Conservation (phyloP, 2,113 vertebrate genomes). For the Triplophysa rosa region DNA sequence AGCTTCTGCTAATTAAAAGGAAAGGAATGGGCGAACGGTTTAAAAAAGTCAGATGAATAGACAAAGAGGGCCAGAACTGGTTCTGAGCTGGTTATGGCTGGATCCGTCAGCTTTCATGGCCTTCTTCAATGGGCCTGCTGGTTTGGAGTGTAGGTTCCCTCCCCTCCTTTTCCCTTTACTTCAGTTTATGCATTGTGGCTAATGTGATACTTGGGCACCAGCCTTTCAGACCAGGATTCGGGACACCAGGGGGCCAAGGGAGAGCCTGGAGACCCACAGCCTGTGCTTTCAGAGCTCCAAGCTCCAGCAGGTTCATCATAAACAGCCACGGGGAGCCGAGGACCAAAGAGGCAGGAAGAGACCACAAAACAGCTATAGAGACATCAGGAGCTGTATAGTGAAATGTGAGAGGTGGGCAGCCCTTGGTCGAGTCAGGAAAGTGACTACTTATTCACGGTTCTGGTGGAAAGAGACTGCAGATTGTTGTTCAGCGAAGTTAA, state of each 20-base stretch:
- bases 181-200: conserved; percentile 58
- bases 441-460: conserved; percentile 59
- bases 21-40: conserved; percentile 61
- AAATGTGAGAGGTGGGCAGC: conserved; percentile 42
- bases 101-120: conserved; percentile 70
- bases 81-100: conserved; percentile 76
- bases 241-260: conserved; percentile 47
- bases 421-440: conserved; percentile 50
- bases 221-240: conserved; percentile 57
- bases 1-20: conserved; percentile 68
- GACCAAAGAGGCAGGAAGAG: conserved; percentile 49
- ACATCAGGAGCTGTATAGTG: conserved; percentile 50
- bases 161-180: conserved; percentile 50
- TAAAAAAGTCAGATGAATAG: conserved; percentile 62
- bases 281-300: conserved; percentile 54
- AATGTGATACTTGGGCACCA: conserved; percentile 57
- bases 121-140: conserved; percentile 53
- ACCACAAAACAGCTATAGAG: conserved; percentile 63
- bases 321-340: conserved; percentile 57
- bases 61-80: conserved; percentile 70
- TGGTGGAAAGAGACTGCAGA: conserved; percentile 42
- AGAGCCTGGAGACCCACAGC: conserved; percentile 65
- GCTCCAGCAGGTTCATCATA: conserved; percentile 61
- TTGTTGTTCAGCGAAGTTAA: conserved; percentile 37
- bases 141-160: conserved; percentile 59